Conservation (phyloP, 2,113 vertebrate species). For the Sylvilagus bachmani region DNA sequence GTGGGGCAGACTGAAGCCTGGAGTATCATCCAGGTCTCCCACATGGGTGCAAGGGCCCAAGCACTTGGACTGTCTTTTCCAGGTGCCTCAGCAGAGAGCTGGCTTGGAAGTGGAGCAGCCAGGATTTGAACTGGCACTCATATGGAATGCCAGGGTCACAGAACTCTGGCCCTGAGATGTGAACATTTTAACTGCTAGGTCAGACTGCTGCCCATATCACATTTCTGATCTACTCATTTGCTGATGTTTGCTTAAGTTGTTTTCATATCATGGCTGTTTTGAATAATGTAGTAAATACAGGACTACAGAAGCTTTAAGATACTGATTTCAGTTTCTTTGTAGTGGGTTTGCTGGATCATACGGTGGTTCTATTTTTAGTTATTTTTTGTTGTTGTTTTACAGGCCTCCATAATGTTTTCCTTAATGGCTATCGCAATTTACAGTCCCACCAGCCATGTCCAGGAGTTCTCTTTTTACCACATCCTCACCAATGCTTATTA, state of each 20-base stretch:
- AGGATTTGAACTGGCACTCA: too few relatives aligned
- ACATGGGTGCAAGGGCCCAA: too few relatives aligned
- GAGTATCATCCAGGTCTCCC: too few relatives aligned
- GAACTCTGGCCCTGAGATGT: too few relatives aligned
- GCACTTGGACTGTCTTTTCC: too few relatives aligned
- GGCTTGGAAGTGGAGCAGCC: too few relatives aligned
- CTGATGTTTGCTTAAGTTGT: neutral
- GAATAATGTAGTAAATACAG: neutral
- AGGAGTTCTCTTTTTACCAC: neutral
- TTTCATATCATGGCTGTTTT: neutral
- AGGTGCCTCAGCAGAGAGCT: too few relatives aligned
- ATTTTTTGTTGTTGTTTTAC: neutral
- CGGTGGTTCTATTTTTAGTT: neutral
- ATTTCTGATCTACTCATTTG: neutral
- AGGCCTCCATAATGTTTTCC: neutral
- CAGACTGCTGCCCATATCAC: too few relatives aligned
- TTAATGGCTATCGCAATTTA: neutral
- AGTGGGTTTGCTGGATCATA: neutral
- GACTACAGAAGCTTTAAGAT: neutral
- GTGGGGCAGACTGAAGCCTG: too few relatives aligned
- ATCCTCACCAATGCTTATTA: neutral
- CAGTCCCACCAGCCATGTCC: neutral
- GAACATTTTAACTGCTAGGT: too few relatives aligned
- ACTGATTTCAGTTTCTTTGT: neutral
- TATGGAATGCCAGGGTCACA: too few relatives aligned